phyloP scores from a whole-genome alignment of 2,797 vertebrate genomes.

The Limosa lapponica region DNA sequence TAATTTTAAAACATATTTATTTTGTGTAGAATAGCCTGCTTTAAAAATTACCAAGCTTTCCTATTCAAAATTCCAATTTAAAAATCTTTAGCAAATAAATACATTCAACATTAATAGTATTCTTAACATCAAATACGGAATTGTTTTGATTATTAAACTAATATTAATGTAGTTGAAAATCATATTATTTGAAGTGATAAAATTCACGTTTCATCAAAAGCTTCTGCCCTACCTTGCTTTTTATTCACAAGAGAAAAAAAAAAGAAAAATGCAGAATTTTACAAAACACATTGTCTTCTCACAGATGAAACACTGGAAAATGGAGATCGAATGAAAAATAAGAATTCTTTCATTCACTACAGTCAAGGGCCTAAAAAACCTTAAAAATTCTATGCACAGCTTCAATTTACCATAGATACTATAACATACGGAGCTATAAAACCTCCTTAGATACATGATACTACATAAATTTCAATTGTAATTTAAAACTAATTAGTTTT shows the following conservation, averaged over 20 bases:
- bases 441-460: slow-evolving; percentile 19
- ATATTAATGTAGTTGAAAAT: slow-evolving; percentile 9
- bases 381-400: not conserved
- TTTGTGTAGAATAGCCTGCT: not conserved
- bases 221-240: not conserved
- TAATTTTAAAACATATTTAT: not conserved
- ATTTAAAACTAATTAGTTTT: not conserved
- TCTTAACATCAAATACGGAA: not conserved
- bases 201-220: slow-evolving; percentile 12
- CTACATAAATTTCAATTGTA: not conserved
- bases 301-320: not conserved
- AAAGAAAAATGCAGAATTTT: not conserved
- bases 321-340: not conserved
- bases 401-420: not conserved
- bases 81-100: not conserved
- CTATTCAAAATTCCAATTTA: not conserved
- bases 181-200: not conserved
- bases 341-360: not conserved
- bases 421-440: not conserved
- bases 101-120: not conserved
- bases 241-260: not conserved
- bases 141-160: not conserved
- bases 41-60: not conserved
- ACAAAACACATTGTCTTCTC: not conserved
- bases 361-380: slow-evolving; percentile 2